A percentile compares a stretch with the other conserved stretches of the same genome.
Evolutionary conservation across 2,797 vertebrate species (phyloP).

Genomic region (Enteromius radiatus): DNA sequence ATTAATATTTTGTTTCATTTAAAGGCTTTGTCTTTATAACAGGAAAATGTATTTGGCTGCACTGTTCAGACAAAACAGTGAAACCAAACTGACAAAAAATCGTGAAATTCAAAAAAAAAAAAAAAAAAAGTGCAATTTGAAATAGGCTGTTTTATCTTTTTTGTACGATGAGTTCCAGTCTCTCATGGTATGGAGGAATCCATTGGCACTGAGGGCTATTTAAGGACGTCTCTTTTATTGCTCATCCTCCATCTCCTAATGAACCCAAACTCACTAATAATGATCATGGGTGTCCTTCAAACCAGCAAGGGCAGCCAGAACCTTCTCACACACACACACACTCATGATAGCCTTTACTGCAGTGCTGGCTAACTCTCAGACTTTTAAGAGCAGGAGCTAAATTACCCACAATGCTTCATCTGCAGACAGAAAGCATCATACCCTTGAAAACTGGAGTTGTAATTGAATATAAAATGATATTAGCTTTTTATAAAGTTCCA

Average conservation of each 20-base stretch:
- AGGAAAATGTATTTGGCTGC: too few relatives aligned
- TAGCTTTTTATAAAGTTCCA: constrained; percentile 9
- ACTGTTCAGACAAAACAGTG: too few relatives aligned
- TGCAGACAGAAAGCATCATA: constrained; percentile 4
- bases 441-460: neutral
- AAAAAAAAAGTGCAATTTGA: too few relatives aligned
- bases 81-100: too few relatives aligned
- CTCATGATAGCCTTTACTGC: constrained; percentile 31
- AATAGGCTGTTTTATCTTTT: neutral
- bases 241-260: constrained; percentile 60
- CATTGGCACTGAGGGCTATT: constrained; percentile 55
- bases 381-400: constrained; percentile 19
- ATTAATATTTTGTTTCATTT: too few relatives aligned
- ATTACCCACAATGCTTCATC: constrained; percentile 15
- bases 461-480: constrained; percentile 33
- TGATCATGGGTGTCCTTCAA: constrained; percentile 63
- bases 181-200: constrained; percentile 42
- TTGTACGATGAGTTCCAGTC: neutral
- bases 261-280: constrained; percentile 61
- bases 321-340: constrained; percentile 29
- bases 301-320: constrained; percentile 58
- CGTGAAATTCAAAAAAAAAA: too few relatives aligned
- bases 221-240: constrained; percentile 60
- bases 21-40: too few relatives aligned
- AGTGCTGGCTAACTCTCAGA: constrained; percentile 37